These are phyloP conservation scores for Pituophis catenifer DNA, from an alignment of 2,113 vertebrate genomes.

Conservation along the genomic window DNA sequence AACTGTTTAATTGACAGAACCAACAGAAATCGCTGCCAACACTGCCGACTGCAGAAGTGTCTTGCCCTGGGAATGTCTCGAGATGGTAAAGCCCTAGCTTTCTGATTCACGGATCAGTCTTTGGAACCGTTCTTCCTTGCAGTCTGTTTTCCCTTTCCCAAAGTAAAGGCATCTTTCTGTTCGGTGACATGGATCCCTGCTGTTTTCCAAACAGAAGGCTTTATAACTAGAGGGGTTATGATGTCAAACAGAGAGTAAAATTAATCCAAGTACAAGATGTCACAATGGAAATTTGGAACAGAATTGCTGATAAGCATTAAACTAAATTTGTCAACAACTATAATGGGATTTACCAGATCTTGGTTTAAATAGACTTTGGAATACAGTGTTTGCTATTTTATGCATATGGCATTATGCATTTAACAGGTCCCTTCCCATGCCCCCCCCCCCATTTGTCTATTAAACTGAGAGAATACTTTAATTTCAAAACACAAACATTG, in stretches of 20 bases:
- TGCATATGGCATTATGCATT: background rate
- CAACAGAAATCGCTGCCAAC: slow-evolving; percentile 98
- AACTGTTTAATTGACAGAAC: slow-evolving; percentile 99
- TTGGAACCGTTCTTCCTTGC: slow-evolving; percentile 48
- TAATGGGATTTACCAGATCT: background rate
- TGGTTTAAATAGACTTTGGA: background rate
- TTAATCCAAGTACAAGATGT: background rate
- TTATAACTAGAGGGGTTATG: slow-evolving; percentile 10
- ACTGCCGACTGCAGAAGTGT: slow-evolving; percentile 99
- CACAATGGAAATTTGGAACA: background rate
- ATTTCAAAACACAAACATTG: background rate
- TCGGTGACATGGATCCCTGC: slow-evolving; percentile 28
- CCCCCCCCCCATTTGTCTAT: background rate
- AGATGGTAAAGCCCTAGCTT: slow-evolving; percentile 83
- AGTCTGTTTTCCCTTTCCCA: slow-evolving; percentile 34
- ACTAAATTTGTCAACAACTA: background rate
- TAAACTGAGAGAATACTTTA: background rate
- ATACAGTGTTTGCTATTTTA: background rate
- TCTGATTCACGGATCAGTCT: slow-evolving; percentile 44
- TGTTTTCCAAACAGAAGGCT: slow-evolving; percentile 8
- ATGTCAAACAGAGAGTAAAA: background rate
- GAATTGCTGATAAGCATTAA: background rate
- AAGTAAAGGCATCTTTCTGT: slow-evolving; percentile 21
- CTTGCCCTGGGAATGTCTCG: slow-evolving; percentile 98
- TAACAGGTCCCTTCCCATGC: background rate